phyloP scores from a whole-genome alignment of 1,140 invertebrate genomes.

The Drosophila murphyi region DNA sequence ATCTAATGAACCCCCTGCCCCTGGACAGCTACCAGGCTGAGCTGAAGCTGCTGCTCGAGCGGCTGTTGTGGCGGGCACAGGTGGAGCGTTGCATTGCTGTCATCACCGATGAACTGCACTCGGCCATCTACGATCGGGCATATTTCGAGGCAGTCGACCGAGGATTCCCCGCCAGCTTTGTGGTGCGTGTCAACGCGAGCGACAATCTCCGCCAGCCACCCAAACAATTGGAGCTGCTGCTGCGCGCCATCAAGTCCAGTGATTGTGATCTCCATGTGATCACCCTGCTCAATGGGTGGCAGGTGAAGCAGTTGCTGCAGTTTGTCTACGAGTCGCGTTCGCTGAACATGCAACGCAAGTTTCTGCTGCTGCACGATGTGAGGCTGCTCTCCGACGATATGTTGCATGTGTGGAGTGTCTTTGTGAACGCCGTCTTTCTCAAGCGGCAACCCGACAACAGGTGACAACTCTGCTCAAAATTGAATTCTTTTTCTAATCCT shows the following conservation, averaged over 20 bases:
- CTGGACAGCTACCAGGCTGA: constrained; percentile 39
- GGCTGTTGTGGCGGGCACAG: constrained; percentile 49
- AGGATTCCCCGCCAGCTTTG: constrained; percentile 31
- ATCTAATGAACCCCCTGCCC: background rate
- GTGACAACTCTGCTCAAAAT: constrained; percentile 14
- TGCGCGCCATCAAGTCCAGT: constrained; percentile 86
- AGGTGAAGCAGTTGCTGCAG: constrained; percentile 87
- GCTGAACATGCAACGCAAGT: constrained; percentile 89
- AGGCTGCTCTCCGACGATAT: constrained; percentile 88
- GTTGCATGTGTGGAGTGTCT: constrained; percentile 91
- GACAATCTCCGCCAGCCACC: constrained; percentile 88
- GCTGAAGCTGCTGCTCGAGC: constrained; percentile 50
- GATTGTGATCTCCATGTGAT: constrained; percentile 90
- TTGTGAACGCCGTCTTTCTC: constrained; percentile 91
- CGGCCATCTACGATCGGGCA: constrained; percentile 50
- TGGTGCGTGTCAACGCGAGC: constrained; percentile 84
- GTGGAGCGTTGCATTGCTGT: constrained; percentile 68
- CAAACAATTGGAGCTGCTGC: constrained; percentile 85
- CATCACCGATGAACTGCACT: constrained; percentile 71
- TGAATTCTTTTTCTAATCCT: too few relatives aligned
- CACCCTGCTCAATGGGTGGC: constrained; percentile 89
- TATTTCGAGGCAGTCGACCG: constrained; percentile 56
- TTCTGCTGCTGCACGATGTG: constrained; percentile 88
- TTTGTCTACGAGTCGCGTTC: constrained; percentile 90
- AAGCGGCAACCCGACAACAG: constrained; percentile 32